Conservation (phyloP, 2,797 vertebrate genomes). For the Phalanger gymnotis region DNA sequence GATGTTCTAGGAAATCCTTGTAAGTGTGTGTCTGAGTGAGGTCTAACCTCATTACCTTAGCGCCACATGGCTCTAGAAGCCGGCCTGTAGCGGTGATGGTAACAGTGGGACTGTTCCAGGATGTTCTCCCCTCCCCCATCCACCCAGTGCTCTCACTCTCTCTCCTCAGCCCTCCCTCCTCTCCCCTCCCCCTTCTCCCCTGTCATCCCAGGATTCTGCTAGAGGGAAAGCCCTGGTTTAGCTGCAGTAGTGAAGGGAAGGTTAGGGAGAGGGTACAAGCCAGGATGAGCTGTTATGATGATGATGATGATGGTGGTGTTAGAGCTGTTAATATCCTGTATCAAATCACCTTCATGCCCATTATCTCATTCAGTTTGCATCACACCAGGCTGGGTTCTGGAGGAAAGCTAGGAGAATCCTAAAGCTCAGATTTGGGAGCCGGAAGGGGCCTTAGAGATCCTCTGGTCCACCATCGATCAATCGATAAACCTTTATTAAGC, state of each 20-base stretch:
- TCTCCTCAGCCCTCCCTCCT: background rate
- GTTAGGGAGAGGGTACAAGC: background rate
- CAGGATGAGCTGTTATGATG: background rate
- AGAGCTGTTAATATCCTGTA: background rate
- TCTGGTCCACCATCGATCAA: background rate
- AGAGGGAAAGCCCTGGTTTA: background rate
- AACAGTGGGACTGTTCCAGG: background rate
- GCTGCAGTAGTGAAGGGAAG: background rate
- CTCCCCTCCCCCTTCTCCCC: background rate
- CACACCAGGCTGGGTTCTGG: background rate
- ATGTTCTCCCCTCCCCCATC: background rate
- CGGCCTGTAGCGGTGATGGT: background rate
- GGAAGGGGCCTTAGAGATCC: background rate
- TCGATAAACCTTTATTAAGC: background rate
- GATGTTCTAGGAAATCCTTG: conserved; percentile 83
- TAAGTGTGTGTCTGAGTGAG: conserved; percentile 69
- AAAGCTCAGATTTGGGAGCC: background rate
- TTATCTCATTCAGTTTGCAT: background rate
- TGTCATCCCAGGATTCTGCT: background rate
- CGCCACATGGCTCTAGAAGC: conserved; percentile 12
- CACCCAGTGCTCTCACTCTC: background rate
- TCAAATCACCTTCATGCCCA: background rate
- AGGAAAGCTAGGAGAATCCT: background rate
- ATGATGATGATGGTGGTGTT: background rate
- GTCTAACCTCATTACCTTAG: conserved; percentile 74